Evolutionary conservation across 2,113 vertebrate genomes (phyloP).

Genomic region (Bostrychus sinensis): DNA sequence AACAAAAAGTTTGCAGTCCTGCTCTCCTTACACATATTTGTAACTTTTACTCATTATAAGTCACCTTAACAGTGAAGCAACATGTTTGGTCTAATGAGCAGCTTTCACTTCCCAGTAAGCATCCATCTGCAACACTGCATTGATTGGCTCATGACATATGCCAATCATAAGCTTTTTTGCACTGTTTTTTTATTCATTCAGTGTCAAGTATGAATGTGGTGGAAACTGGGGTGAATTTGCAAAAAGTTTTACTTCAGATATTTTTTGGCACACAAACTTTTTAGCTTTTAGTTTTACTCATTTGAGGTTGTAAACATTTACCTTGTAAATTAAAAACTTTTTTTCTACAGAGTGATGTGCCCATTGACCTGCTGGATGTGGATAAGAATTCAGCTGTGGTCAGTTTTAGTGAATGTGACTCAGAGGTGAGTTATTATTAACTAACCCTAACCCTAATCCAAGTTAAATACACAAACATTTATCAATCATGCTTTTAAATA

Average conservation of each 20-base stretch:
- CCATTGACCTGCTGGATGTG: slow-evolving; percentile 94
- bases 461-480: neutral
- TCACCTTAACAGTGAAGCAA: neutral
- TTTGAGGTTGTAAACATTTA: no score
- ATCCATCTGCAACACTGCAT: neutral
- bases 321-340: neutral
- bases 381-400: slow-evolving; percentile 98
- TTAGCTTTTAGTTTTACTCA: no score
- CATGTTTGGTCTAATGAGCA: neutral
- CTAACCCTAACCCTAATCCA: neutral
- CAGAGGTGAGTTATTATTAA: slow-evolving; percentile 84
- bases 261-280: no score
- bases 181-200: no score
- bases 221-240: no score
- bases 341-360: slow-evolving; percentile 89
- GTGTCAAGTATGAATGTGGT: no score
- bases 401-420: slow-evolving; percentile 96
- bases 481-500: neutral
- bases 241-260: no score
- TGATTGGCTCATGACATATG: neutral
- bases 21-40: neutral
- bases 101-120: neutral
- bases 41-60: slow-evolving; percentile 4
- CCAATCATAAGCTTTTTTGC: no score
- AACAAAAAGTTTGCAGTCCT: neutral